Evolutionary conservation across 2,113 vertebrate genomes (phyloP).

Genomic region (Chloroceryle aenea): DNA sequence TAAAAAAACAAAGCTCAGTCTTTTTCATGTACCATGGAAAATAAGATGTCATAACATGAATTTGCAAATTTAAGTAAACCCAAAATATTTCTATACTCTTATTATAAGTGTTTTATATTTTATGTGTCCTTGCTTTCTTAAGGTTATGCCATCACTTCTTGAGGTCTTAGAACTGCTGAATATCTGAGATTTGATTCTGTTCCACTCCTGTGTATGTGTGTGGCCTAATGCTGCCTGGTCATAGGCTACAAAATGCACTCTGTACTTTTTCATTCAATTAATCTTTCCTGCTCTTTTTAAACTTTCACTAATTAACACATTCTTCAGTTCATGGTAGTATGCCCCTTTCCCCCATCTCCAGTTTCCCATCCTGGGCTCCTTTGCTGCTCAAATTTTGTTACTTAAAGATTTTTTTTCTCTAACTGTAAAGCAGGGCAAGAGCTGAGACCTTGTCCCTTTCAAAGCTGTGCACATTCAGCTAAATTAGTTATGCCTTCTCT

Average conservation of each 20-base stretch:
- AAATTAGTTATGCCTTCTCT: not conserved
- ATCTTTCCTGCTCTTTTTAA: not conserved
- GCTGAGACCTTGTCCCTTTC: not conserved
- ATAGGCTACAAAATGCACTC: not conserved
- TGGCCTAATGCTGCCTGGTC: not conserved
- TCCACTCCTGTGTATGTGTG: fast-evolving
- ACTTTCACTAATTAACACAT: not conserved
- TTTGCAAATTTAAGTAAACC: not conserved
- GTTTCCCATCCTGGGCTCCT: not conserved
- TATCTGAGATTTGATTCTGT: not conserved
- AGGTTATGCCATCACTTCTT: not conserved
- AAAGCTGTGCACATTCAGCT: not conserved
- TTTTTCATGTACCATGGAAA: not conserved
- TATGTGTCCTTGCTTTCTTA: not conserved
- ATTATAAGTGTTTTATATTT: not conserved
- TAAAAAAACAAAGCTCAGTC: not conserved
- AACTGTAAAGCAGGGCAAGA: not conserved
- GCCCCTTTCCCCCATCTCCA: too few relatives aligned
- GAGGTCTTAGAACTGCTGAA: not conserved
- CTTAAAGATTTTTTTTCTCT: not conserved
- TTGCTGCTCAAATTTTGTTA: not conserved
- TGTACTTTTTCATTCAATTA: not conserved
- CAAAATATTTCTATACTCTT: not conserved
- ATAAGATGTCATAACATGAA: not conserved
- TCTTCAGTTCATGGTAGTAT: not conserved